Evolutionary conservation across 2,888 invertebrate genomes (phyloP), one percentile per base, ranked within the genome.

Genomic region (Lycocerus yunnanus): DNA sequence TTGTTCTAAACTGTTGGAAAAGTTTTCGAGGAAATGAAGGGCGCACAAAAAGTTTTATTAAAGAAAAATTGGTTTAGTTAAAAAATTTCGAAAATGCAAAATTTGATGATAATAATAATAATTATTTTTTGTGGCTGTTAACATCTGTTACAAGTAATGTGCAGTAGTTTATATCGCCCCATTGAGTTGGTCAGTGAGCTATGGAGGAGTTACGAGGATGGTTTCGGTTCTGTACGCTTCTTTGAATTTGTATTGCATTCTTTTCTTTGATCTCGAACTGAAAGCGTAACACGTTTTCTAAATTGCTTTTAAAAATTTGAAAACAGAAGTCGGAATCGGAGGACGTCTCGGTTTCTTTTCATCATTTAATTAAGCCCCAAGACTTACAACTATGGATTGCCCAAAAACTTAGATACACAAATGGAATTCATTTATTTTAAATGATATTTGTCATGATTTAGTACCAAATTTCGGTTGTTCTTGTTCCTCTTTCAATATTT

Each of bases 181-280:
- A 78, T 77, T 77, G 78, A 75, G 72, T 77, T 68, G 74, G 71
- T 70, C 73, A 68, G 72, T 74, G 78, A 78, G 74, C 75, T 75
- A 76, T 76, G 68, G 68, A 73, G 69, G 67, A 73, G 69, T 73
- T 71, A 72, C 68, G 68, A 71, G 77, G 74, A 76, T 73, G 71
- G 72, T 63, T 73, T 27, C 69, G 24, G 14, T 24, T 61, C 14
- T 72, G 15, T 68, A 72, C 72, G 72, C 72, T 72, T 58, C 72
- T 68, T 61, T 72, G 72, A n/a, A 60, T 67, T 58, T 68, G 18
- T 68, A n/a, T 66, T 58, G 24, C 66, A 15, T 67, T 60, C 68
- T 72, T 61, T 67, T 68, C 71, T 71, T 71, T 74, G 74, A 74
- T 58, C 69, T 63, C 43, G 16, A 43, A 63, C 43, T 63, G 63